Conservation (phyloP, 2,888 invertebrate species). For the Agrochola lychnidis region DNA sequence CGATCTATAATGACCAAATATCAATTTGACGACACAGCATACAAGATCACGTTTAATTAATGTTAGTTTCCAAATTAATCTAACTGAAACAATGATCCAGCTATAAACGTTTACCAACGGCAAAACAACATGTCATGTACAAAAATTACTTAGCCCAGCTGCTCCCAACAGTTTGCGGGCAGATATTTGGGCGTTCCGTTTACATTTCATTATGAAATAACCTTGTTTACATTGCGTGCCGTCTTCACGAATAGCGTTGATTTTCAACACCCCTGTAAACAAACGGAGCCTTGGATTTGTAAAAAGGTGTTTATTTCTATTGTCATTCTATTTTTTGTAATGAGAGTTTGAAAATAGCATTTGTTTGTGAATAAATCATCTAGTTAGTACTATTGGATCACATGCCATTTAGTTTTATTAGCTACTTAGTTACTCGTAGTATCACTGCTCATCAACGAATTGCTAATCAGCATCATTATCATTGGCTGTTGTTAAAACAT, state of each 20-base stretch:
- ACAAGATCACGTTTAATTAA: not conserved
- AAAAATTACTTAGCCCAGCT: constrained; percentile 50
- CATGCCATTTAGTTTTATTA: constrained; percentile 26
- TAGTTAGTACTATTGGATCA: constrained; percentile 17
- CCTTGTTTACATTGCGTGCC: constrained; percentile 57
- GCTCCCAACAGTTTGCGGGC: constrained; percentile 52
- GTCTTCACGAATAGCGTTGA: constrained; percentile 27
- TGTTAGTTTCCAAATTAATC: constrained; percentile 8
- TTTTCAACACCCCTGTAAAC: constrained; percentile 51
- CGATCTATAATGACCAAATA: not conserved
- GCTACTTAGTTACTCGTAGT: constrained; percentile 26
- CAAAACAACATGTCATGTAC: constrained; percentile 46
- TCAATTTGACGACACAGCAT: not conserved
- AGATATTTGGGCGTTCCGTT: constrained; percentile 54
- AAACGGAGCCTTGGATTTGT: constrained; percentile 39
- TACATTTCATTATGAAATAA: constrained; percentile 62
- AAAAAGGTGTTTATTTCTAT: constrained; percentile 57
- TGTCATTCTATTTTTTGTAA: constrained; percentile 35
- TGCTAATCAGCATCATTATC: constrained; percentile 24
- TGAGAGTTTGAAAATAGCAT: constrained; percentile 1
- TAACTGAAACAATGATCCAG: not conserved
- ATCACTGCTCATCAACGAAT: constrained; percentile 33
- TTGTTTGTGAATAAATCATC: constrained; percentile 20
- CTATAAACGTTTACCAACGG: constrained; percentile 14
- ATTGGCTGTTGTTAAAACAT: constrained; percentile 20